These are phyloP conservation scores for Trigoniulus corallinus DNA, from an alignment of 1,140 invertebrate genomes.

Conservation along the genomic window DNA sequence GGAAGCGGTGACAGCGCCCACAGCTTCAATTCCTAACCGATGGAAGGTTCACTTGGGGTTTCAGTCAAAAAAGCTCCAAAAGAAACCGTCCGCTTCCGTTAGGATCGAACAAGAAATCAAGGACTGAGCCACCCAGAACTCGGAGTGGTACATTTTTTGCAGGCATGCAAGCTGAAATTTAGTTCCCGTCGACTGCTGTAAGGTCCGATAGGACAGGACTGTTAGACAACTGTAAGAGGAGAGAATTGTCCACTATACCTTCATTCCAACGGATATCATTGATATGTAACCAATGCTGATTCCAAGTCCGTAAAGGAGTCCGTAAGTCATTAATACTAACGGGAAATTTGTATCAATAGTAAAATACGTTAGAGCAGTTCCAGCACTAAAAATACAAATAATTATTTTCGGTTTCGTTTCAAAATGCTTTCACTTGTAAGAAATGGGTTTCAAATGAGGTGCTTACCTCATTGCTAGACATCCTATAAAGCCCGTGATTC, in stretches of 20 bases:
- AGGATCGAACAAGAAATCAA: not conserved
- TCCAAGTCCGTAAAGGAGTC: conserved; percentile 26
- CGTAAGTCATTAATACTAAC: conserved; percentile 19
- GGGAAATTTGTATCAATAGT: conserved; percentile 17
- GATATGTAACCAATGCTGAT: conserved; percentile 26
- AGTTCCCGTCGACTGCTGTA: not conserved
- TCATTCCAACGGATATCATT: conserved; percentile 27
- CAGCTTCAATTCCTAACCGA: no score
- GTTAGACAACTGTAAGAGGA: not conserved
- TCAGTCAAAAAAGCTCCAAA: not conserved
- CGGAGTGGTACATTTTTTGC: not conserved
- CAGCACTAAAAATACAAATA: conserved; percentile 17
- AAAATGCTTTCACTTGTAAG: not conserved
- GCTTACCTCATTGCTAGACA: conserved; percentile 17
- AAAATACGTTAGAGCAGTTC: conserved; percentile 24
- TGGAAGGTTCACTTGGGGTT: no score
- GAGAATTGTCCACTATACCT: conserved; percentile 17
- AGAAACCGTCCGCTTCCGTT: not conserved
- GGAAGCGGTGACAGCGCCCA: no score
- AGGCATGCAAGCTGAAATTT: no score
- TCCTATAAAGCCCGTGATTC: conserved; percentile 20
- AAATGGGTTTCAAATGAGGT: not conserved
- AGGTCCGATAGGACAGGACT: not conserved
- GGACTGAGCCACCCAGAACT: not conserved
- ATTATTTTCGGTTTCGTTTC: not conserved